Percentiles rank a stretch among this genome's conserved stretches.
Evolutionary conservation across 53 echinoderm and acorn worm species (phyloP).

Genomic region (Crossaster papposus): DNA sequence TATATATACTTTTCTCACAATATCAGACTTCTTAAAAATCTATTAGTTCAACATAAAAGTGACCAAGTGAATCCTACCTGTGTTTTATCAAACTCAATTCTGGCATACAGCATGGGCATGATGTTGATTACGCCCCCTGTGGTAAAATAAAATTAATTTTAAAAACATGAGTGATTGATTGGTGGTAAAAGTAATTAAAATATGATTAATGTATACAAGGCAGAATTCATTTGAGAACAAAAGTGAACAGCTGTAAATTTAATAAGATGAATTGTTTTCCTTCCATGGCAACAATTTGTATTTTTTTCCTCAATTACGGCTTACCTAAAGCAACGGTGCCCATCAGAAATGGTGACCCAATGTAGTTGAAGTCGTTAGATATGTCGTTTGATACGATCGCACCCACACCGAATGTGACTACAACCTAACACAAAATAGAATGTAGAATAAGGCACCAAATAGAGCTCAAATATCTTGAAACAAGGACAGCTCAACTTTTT

Average conservation of each 20-base stretch:
- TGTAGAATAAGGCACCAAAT: background rate
- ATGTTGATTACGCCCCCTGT: constrained; percentile 92
- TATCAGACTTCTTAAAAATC: too few species aligned
- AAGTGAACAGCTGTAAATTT: background rate
- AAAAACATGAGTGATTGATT: background rate
- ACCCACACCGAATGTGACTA: constrained; percentile 93
- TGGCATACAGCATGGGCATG: constrained; percentile 93
- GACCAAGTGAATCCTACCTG: constrained; percentile 66
- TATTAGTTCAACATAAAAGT: background rate
- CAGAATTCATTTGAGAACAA: background rate
- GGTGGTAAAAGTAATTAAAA: background rate
- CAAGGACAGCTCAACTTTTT: too few species aligned
- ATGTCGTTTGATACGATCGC: constrained; percentile 84
- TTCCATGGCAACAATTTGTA: background rate
- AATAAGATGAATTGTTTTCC: background rate
- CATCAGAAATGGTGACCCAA: constrained; percentile 96
- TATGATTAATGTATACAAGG: background rate
- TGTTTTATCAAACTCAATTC: constrained; percentile 79
- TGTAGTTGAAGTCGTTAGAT: constrained; percentile 82
- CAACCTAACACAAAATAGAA: constrained; percentile 67
- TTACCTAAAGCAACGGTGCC: constrained; percentile 94
- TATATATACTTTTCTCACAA: too few species aligned
- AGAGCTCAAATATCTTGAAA: background rate
- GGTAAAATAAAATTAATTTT: background rate
- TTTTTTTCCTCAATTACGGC: background rate